phyloP scores from a whole-genome alignment of 1,140 invertebrate species.

The Pristionchus pacificus region DNA sequence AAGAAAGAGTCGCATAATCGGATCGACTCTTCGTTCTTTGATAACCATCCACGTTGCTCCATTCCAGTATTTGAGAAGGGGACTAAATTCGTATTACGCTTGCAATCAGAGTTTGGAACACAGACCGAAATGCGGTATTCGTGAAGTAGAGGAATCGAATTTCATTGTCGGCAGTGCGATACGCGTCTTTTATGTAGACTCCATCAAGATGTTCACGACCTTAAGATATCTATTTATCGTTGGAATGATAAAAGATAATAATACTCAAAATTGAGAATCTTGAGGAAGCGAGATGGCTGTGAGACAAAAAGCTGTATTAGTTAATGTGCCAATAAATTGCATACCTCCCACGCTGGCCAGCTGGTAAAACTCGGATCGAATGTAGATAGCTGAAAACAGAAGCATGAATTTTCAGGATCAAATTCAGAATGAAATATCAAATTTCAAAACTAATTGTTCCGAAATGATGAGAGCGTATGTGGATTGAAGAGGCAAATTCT shows the following conservation, averaged over 20 bases:
- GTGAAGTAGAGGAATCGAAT: background rate
- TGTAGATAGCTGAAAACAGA: background rate
- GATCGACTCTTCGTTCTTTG: background rate
- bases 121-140: background rate
- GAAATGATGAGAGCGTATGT: background rate
- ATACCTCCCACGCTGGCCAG: background rate
- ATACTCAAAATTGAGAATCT: background rate
- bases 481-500: too few species aligned
- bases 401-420: too few species aligned
- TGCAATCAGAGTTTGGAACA: too few species aligned
- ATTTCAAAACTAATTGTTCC: background rate
- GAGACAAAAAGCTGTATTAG: background rate
- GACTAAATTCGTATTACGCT: too few species aligned
- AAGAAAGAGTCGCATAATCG: background rate
- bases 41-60: background rate
- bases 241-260: background rate
- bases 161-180: background rate
- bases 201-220: background rate
- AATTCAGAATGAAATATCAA: too few species aligned
- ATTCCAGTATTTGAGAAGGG: background rate
- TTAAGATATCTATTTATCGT: background rate
- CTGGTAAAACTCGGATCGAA: background rate
- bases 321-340: background rate
- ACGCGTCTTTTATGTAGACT: background rate
- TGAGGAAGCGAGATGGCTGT: background rate